A percentile compares a stretch with the other conserved stretches of the same genome.
Evolutionary conservation across 2,113 vertebrate species (phyloP).

Genomic region (Phaethon lepturus): DNA sequence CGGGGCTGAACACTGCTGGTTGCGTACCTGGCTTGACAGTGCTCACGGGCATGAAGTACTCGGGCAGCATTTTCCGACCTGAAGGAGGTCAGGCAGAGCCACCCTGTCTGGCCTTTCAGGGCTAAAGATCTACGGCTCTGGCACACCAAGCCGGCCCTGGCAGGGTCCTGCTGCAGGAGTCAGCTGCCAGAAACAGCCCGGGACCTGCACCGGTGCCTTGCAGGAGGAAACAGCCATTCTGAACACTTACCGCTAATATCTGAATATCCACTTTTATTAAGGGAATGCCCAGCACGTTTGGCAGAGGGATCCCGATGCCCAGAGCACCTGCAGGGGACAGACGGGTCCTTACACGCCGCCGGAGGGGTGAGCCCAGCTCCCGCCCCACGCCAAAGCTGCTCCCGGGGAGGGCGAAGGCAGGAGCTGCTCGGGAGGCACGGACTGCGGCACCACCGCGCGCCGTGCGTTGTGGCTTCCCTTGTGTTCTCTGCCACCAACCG

Average conservation of each 20-base stretch:
- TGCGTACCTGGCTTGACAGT: fast-evolving
- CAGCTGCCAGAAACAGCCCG: background rate
- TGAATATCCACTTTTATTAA: fast-evolving
- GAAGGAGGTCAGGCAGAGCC: background rate
- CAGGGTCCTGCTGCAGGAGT: background rate
- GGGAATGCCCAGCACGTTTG: background rate
- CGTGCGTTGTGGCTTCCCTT: fast-evolving
- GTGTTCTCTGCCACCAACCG: fast-evolving
- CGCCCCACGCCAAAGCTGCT: fast-evolving
- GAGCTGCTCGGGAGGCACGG: fast-evolving
- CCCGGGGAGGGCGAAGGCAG: background rate
- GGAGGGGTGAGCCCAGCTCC: background rate
- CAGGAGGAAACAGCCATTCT: fast-evolving
- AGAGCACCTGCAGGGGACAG: conserved; percentile 7
- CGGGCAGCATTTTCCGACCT: background rate
- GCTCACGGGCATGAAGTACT: fast-evolving
- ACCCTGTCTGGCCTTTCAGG: background rate
- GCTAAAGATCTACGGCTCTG: background rate
- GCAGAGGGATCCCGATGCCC: background rate
- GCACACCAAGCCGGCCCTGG: background rate
- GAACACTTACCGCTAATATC: background rate
- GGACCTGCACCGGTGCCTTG: fast-evolving
- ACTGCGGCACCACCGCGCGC: fast-evolving
- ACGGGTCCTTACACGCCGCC: fast-evolving
- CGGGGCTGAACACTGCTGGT: fast-evolving